Evolutionary conservation across 1,140 invertebrate species (phyloP), one percentile per base, ranked within the genome.

Genomic region (Semibalanus balanoides): DNA sequence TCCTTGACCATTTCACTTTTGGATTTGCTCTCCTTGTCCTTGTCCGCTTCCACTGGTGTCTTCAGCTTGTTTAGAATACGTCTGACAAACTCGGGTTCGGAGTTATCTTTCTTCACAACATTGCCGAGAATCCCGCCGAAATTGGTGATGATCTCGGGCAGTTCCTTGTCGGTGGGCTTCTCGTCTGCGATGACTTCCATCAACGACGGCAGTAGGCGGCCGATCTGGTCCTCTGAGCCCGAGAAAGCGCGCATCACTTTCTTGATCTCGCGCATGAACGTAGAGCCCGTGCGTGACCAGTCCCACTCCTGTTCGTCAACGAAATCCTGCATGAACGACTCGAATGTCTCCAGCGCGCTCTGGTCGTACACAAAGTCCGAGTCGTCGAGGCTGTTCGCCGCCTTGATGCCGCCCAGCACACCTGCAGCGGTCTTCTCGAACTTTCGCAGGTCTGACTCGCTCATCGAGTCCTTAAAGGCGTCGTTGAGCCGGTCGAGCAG

Each of bases 281-380:
- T 30, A n/a, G n/a, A 11, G 29, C 70, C 28, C 3, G 5, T 28
- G 19, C 29, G 70, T 5, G 70, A 72, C 70, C 70, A 72, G 28
- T 72, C 29, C 70, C 70, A 72, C 70, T 72, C 70, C 28, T 72
- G 70, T n/a, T 29, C 29, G 28, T 72, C 70, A n/a, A 30, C 70
- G 28, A 72, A 72, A n/a, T 72, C 70, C 70, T 30, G 70, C 70
- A 72, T 11, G 29, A 72, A 72, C n/a, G 70, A 29, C 28, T 28
- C 29, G 70, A 72, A 72, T 22, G 70, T 72, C 28, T 72, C 70
- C 70, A 72, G 70, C 11, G 70, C 70, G 28, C 28, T 30, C 29
- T 72, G 70, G 70, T 72, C 70, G 29, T 72, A 72, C 11, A 72
- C 70, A 29, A 72, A 72, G 70, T 72, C 70, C 25, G 70, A 72